Evolutionary conservation across 2,797 vertebrate genomes (phyloP).

Genomic region (Tadarida brasiliensis): DNA sequence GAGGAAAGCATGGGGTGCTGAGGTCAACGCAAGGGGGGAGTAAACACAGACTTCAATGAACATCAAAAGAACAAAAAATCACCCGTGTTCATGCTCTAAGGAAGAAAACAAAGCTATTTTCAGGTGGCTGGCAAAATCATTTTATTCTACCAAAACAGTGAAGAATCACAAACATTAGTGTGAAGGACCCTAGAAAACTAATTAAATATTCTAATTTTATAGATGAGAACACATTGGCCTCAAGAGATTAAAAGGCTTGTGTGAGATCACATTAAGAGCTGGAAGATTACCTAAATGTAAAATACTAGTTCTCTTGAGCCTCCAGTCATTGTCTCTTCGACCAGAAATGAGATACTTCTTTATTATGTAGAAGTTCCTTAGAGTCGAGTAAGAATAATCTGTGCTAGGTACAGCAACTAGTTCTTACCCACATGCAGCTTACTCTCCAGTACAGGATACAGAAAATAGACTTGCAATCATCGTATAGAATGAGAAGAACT

Average conservation of each 20-base stretch:
- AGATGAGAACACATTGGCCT: not conserved
- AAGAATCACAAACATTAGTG: not conserved
- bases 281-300: constrained; percentile 30
- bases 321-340: not conserved
- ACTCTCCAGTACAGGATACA: not conserved
- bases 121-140: not conserved
- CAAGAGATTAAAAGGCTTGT: not conserved
- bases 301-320: not conserved
- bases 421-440: not conserved
- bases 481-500: not conserved
- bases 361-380: not conserved
- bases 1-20: not conserved
- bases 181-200: constrained; percentile 22
- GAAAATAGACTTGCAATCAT: not conserved
- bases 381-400: constrained; percentile 21
- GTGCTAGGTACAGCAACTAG: not conserved
- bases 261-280: constrained; percentile 12
- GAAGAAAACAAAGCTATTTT: constrained; percentile 41
- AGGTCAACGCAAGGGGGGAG: not conserved
- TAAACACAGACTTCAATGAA: not conserved
- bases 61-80: not conserved
- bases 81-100: not conserved
- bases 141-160: not conserved
- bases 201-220: constrained; percentile 41
- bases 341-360: not conserved